phyloP scores from a whole-genome alignment of 2,797 vertebrate species.

The Hypotaenidia philippensis region DNA sequence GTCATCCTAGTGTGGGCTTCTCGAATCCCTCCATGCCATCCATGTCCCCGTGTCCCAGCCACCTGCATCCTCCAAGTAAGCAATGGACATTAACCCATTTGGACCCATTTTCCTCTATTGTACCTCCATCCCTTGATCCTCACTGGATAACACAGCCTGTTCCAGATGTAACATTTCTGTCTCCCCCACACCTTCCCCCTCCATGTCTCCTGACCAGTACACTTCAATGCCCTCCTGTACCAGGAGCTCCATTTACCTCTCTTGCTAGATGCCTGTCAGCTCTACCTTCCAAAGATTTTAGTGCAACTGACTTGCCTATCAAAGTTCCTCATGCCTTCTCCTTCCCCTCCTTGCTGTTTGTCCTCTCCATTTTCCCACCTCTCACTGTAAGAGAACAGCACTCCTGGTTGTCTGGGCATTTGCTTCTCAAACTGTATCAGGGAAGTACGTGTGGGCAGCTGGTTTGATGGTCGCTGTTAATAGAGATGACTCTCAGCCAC shows the following conservation, averaged over 20 bases:
- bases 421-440: background rate
- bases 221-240: background rate
- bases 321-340: background rate
- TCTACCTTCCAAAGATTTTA: background rate
- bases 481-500: background rate
- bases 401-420: accelerated
- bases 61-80: background rate
- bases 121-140: background rate
- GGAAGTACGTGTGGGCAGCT: background rate
- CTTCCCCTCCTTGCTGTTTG: background rate
- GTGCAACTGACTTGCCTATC: background rate
- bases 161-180: background rate
- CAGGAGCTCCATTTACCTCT: background rate
- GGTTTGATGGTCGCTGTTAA: background rate
- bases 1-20: background rate
- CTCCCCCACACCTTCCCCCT: background rate
- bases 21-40: background rate
- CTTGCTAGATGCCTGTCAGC: background rate
- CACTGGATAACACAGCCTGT: background rate
- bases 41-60: background rate
- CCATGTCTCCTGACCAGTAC: background rate
- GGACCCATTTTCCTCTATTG: background rate
- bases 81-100: background rate
- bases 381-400: background rate
- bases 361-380: background rate